Conservation (phyloP, 2,113 vertebrate species). For the Nanorana parkeri region DNA sequence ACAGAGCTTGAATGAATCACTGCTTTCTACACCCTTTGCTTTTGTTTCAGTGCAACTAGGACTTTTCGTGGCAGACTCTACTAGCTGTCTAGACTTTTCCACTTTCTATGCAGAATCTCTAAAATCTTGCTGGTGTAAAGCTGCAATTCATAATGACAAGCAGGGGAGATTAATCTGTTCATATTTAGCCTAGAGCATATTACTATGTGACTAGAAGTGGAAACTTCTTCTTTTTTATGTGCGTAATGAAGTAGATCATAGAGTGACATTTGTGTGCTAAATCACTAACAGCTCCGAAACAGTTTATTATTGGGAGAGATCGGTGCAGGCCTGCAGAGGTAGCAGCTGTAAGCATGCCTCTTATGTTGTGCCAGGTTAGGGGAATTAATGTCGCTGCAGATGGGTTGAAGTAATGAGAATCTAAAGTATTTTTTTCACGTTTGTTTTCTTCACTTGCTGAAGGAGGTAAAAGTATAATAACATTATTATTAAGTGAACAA, state of each 20-base stretch:
- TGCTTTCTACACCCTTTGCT: no score
- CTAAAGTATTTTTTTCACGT: background rate
- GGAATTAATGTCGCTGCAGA: slow-evolving; percentile 43
- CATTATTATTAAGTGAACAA: background rate
- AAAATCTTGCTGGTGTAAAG: background rate
- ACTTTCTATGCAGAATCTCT: background rate
- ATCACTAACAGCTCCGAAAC: slow-evolving; percentile 28
- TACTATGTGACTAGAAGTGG: background rate
- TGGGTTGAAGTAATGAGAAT: slow-evolving; percentile 32
- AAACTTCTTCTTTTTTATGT: slow-evolving; percentile 6
- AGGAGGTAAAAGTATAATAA: background rate
- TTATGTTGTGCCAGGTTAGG: slow-evolving; percentile 32
- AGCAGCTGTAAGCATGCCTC: slow-evolving; percentile 29
- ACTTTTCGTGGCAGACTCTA: background rate
- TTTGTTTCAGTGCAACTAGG: no score
- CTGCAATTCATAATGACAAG: slow-evolving; percentile 10
- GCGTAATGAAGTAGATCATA: slow-evolving; percentile 43
- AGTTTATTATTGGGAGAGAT: slow-evolving; percentile 34
- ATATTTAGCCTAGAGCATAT: slow-evolving; percentile 10
- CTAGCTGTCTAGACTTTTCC: background rate
- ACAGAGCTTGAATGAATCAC: no score
- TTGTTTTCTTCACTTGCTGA: background rate
- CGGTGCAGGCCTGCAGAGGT: slow-evolving; percentile 4
- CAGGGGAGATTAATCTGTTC: background rate
- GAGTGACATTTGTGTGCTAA: slow-evolving; percentile 41